Conservation (phyloP, 2,113 vertebrate species). For the Cavia aperea region DNA sequence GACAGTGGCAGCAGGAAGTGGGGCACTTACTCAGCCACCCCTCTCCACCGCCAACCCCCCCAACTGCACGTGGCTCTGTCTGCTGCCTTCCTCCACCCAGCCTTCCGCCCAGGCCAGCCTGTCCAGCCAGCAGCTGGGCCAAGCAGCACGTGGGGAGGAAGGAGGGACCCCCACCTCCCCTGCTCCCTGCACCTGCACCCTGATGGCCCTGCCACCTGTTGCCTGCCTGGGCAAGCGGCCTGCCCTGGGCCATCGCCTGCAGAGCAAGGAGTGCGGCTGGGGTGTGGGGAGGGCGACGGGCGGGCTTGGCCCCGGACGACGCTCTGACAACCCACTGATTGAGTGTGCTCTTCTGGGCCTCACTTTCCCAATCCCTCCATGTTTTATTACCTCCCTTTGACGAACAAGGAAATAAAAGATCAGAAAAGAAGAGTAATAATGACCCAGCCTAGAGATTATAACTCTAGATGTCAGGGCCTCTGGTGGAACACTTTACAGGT, state of each 20-base stretch:
- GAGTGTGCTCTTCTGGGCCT: neutral
- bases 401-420: neutral
- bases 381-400: neutral
- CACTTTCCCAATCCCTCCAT: neutral
- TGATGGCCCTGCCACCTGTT: conserved; percentile 54
- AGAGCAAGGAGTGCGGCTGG: neutral
- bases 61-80: conserved; percentile 70
- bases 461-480: neutral
- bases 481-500: neutral
- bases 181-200: conserved; percentile 57
- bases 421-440: neutral
- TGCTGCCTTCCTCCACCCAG: conserved; percentile 60
- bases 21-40: conserved; percentile 74
- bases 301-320: neutral
- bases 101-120: conserved; percentile 2
- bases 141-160: conserved; percentile 46
- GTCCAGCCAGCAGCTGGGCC: conserved; percentile 40
- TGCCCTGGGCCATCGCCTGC: neutral
- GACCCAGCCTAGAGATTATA: neutral
- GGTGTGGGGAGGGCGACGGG: neutral
- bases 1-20: conserved; percentile 66
- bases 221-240: neutral
- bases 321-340: neutral
- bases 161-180: conserved; percentile 20
- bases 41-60: too few relatives aligned